Conservation (phyloP, 2,113 vertebrate species). For the Oceanites oceanicus region DNA sequence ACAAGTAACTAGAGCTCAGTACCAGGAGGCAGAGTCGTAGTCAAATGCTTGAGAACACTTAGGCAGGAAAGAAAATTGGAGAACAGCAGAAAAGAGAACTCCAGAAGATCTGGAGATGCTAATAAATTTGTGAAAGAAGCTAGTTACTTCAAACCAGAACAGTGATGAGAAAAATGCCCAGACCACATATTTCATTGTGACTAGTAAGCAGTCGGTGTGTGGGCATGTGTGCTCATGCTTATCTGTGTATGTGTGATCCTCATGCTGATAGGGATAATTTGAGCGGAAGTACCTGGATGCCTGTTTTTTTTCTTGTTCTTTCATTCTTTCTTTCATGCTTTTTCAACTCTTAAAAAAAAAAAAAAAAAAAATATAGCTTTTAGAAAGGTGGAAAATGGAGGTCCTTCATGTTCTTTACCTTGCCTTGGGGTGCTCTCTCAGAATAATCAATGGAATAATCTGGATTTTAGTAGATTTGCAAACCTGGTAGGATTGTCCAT, state of each 20-base stretch:
- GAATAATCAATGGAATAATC: not conserved
- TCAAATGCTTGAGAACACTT: not conserved
- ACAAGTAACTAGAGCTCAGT: not conserved
- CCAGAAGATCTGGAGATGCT: not conserved
- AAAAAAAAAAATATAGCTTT: not conserved
- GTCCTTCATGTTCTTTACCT: not conserved
- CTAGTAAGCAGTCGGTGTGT: not conserved
- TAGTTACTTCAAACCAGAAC: not conserved
- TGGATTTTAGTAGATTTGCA: fast-evolving
- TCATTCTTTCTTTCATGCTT: not conserved
- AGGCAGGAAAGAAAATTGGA: not conserved
- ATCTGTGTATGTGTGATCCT: fast-evolving
- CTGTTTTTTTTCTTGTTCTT: not conserved
- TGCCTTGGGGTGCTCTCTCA: not conserved
- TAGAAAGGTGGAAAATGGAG: not conserved
- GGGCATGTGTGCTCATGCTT: not conserved
- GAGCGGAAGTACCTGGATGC: not conserved
- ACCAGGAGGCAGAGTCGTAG: not conserved
- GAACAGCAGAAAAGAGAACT: not conserved
- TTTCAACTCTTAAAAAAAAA: not conserved
- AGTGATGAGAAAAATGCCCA: not conserved
- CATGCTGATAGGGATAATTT: fast-evolving
- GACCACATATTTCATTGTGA: not conserved
- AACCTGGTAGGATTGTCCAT: not conserved
- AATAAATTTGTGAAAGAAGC: too few relatives aligned